Conservation (phyloP, 2,113 vertebrate genomes). For the Serilophus lunatus region DNA sequence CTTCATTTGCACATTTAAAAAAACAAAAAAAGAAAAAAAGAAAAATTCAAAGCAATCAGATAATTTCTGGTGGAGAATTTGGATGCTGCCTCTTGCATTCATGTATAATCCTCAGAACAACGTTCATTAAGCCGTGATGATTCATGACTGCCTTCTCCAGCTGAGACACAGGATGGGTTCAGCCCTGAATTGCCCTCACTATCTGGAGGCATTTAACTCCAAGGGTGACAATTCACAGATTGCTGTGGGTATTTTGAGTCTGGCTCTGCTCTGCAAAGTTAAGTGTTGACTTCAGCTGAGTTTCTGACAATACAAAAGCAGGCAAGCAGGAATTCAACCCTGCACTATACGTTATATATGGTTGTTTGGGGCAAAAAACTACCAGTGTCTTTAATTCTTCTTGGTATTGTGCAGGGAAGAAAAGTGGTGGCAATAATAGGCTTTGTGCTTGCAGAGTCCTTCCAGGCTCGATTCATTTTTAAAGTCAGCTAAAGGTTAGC, state of each 20-base stretch:
- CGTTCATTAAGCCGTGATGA: conserved; percentile 36
- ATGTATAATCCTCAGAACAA: not conserved
- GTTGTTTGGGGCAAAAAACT: not conserved
- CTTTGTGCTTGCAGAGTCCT: not conserved
- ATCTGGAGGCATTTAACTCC: not conserved
- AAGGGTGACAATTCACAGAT: not conserved
- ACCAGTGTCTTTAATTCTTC: not conserved
- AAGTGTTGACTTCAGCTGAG: not conserved
- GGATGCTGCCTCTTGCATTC: not conserved
- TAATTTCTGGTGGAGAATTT: not conserved
- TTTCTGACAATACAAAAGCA: not conserved
- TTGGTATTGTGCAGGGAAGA: not conserved
- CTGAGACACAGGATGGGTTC: not conserved
- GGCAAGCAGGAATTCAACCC: not conserved
- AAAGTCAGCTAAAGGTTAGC: not conserved
- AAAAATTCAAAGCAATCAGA: conserved; percentile 15
- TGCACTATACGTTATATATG: not conserved
- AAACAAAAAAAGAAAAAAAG: not conserved
- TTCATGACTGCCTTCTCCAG: conserved; percentile 8
- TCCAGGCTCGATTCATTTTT: conserved; percentile 9
- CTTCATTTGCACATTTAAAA: not conserved
- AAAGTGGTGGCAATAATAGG: not conserved
- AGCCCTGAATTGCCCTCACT: not conserved
- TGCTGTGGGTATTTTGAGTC: not conserved
- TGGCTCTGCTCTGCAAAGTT: not conserved